Evolutionary conservation across 2,888 invertebrate genomes (phyloP), one percentile per base, ranked within the genome.

Genomic region (Leucophenga montana): DNA sequence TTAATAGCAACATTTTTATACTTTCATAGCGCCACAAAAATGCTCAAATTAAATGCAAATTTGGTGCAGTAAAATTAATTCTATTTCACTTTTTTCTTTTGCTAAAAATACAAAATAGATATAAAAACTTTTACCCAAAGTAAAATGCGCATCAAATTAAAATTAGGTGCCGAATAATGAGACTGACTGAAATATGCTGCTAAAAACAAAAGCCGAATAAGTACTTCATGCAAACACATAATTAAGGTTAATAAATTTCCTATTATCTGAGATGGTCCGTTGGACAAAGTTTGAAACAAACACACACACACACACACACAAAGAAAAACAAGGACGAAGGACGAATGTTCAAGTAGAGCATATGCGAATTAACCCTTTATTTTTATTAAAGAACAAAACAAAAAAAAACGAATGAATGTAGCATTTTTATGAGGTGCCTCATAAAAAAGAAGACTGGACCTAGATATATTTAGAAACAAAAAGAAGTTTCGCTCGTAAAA

Each of bases 211-310:
- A 50, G 50, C 50, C 4, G 9, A 50, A 39, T 39, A 18, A 50
- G 50, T 84, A 78, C 83, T 84, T 81, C 71, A 70, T 73, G 76
- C 69, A 75, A 82, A 82, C 86, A 85, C 84, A 81, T 85, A 84
- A 84, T 84, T 79, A 84, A 77, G 77, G 83, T 76, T 85, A 82
- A 85, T 84, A 85, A 85, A 85, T 81, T 79, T 77, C 74, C 77
- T 79, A 84, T 85, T 85, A 85, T 85, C 79, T 79, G 81, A 3
- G 39, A 84, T 85, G 78, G 80, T 70, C 76, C 71, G 71, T 69
- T 71, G 77, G 48, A 65, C 59, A 46, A 65, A 61, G 44, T 61
- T 53, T 33, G 57, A 57, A 57, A 57, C 27, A 50, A 2, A 31
- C 27, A 22, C 16, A 54, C 2, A 27, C 4, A 4, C 27, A 4